phyloP scores from a whole-genome alignment of 2,113 vertebrate genomes.

The Laterallus jamaicensis region DNA sequence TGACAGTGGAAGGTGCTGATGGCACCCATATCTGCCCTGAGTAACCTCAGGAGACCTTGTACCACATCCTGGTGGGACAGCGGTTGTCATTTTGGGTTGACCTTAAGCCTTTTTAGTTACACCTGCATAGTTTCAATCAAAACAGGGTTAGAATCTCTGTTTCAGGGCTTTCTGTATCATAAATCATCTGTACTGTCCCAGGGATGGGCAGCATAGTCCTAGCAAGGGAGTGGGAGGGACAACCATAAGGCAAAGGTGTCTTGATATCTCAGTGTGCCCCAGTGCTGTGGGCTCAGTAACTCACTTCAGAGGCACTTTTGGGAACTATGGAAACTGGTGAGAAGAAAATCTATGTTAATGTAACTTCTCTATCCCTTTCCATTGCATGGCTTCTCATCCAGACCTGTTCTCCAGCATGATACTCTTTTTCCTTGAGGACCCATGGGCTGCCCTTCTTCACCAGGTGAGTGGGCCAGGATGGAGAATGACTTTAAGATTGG shows the following conservation, averaged over 20 bases:
- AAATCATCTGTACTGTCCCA: background rate
- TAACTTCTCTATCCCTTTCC: background rate
- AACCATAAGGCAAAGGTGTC: fast-evolving
- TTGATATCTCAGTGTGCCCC: background rate
- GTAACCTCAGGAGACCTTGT: background rate
- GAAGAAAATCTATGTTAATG: background rate
- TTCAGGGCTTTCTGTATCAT: background rate
- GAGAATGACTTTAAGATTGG: background rate
- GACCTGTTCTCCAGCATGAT: fast-evolving
- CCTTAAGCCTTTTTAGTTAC: background rate
- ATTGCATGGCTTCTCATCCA: background rate
- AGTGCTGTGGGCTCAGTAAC: background rate
- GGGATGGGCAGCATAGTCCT: fast-evolving
- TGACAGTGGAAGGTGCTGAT: background rate
- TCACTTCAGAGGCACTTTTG: background rate
- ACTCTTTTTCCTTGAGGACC: background rate
- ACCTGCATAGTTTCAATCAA: background rate
- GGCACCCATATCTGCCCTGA: too few relatives aligned
- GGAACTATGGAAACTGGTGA: background rate
- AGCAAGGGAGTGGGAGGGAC: background rate
- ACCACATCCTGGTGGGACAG: background rate
- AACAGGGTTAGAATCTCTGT: background rate
- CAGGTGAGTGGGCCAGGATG: fast-evolving
- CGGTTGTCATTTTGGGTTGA: background rate
- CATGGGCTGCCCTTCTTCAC: background rate